Conservation (phyloP, 2,797 vertebrate species). For the Tolypeutes matacus region DNA sequence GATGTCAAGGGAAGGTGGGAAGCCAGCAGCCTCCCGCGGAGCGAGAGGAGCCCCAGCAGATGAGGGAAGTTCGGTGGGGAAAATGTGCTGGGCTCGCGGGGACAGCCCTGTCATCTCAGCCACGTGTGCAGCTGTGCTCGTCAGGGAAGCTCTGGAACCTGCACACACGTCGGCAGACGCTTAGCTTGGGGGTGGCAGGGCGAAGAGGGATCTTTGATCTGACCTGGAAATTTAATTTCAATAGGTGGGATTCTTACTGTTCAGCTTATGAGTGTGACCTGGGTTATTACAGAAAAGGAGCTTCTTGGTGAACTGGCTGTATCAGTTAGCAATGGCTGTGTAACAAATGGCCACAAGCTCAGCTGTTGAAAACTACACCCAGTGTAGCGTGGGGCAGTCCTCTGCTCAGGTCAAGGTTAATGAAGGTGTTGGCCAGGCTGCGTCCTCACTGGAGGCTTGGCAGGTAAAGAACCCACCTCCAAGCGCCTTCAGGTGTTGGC, state of each 20-base stretch:
- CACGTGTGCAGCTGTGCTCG: not conserved
- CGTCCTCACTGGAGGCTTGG: too few relatives aligned
- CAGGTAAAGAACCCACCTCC: not conserved
- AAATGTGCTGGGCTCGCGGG: not conserved
- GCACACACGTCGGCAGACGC: not conserved
- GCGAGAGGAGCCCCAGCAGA: too few relatives aligned
- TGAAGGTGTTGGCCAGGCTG: too few relatives aligned
- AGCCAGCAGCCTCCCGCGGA: too few relatives aligned
- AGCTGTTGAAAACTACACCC: too few relatives aligned
- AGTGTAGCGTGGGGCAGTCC: too few relatives aligned
- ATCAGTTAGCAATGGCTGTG: not conserved
- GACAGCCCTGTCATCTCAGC: not conserved
- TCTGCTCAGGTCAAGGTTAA: too few relatives aligned
- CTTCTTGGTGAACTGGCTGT: not conserved
- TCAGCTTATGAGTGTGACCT: not conserved
- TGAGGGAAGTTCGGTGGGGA: too few relatives aligned
- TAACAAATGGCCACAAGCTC: too few relatives aligned
- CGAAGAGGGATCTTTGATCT: not conserved
- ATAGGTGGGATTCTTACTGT: too few relatives aligned
- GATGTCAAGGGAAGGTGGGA: too few relatives aligned
- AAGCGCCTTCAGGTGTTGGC: not conserved
- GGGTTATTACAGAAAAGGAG: not conserved
- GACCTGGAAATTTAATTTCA: not conserved
- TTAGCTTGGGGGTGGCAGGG: not conserved
- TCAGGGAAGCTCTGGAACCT: not conserved